Evolutionary conservation across 2,797 vertebrate genomes (phyloP), one percentile per base, ranked within the genome.

Genomic region (Galago senegalensis): DNA sequence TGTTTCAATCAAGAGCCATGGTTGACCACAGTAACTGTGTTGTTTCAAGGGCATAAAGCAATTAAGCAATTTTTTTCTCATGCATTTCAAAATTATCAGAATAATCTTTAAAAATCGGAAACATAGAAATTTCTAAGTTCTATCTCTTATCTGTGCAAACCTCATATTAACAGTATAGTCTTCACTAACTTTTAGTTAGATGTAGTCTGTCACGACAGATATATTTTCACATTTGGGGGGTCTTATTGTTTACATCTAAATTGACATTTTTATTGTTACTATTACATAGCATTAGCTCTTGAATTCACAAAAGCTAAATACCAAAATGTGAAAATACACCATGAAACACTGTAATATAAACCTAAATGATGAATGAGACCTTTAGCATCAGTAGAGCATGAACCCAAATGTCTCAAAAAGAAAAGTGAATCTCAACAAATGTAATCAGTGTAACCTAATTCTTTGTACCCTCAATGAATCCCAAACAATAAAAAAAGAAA

Each of bases 1-100:
- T 1, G 31, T 16, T 0, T 0, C 9, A 79, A 17, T 27, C 37
- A 10, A 56, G 2, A 3, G 27, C 58, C 1, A 14, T 17, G 17
- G 34, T 12, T 12, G 31, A 18, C 40, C 21, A 72, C 3, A 7
- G 31, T 37, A 63, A 37, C 0, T 16, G 23, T 18, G 72, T 29
- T 23, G 7, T 49, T 61, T 40, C 53, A 31, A 77, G 43, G 67
- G 29, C 34, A 53, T 29, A 83, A 76, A 23, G 3, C 23, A 34
- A 70, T 4, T 9, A 29, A 77, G 20, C 37, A 7, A 8, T 29
- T 34, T 76, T 43, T 34, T 16, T 34, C 34, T 49, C 14, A 7
- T 4, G 18, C 14, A 69, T 49, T 58, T 72, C 49, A 72, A 46
- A 53, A 61, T 72, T 63, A 11, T 31, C n/a, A 63, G 58, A 23